Conservation (phyloP, 2,797 vertebrate species). For the Rhodeus uyekii region DNA sequence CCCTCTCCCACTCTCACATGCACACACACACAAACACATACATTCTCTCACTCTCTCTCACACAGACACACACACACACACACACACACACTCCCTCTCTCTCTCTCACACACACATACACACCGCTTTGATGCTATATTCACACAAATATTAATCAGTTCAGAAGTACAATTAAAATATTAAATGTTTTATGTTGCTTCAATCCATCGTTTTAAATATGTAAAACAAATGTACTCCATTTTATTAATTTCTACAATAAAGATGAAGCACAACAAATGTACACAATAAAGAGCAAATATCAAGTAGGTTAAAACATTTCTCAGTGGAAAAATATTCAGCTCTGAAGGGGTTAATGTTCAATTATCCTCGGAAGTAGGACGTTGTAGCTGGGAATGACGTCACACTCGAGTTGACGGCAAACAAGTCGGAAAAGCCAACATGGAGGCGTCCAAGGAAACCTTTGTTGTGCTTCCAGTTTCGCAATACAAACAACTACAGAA, state of each 20-base stretch:
- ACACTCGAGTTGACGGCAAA: background rate
- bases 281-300: background rate
- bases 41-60: no score
- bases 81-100: no score
- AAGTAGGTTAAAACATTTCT: background rate
- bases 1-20: no score
- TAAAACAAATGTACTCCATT: no score
- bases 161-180: background rate
- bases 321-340: background rate
- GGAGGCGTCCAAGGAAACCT: constrained; percentile 26
- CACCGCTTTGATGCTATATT: no score
- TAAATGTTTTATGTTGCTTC: background rate
- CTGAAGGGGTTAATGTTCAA: background rate
- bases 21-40: no score
- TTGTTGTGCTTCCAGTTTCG: constrained; percentile 29
- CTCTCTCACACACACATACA: no score
- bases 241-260: background rate
- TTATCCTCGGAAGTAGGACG: background rate
- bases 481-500: constrained; percentile 34
- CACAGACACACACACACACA: no score
- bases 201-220: no score
- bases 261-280: no score
- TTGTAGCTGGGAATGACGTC: background rate
- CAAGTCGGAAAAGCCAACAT: constrained; percentile 35
- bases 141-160: no score